Evolutionary conservation across 2,888 invertebrate genomes (phyloP).

Genomic region (Thalpophila matura): DNA sequence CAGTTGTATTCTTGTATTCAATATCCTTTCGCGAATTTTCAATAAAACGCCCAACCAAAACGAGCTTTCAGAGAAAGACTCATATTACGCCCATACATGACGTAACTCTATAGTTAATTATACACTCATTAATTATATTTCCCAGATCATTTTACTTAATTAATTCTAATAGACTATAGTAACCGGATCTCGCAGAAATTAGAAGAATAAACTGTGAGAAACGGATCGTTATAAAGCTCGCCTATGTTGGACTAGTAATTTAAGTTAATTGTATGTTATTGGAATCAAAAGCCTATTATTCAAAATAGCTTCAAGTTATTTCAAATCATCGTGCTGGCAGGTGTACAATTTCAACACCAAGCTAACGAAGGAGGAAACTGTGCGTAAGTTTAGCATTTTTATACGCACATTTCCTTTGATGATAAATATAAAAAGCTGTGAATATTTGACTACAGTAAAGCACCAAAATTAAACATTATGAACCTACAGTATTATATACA

Average conservation of each 20-base stretch:
- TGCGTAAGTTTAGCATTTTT: conserved; percentile 31
- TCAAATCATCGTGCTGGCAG: conserved; percentile 32
- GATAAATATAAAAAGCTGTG: conserved; percentile 35
- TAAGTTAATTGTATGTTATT: conserved; percentile 51
- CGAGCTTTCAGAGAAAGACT: conserved; percentile 21
- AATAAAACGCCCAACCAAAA: conserved; percentile 22
- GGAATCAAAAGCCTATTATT: conserved; percentile 45
- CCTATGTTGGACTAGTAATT: conserved; percentile 36
- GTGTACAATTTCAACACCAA: conserved; percentile 34
- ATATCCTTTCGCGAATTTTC: conserved; percentile 39
- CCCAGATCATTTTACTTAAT: conserved; percentile 44
- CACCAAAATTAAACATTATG: conserved; percentile 52
- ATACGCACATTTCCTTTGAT: conserved; percentile 44
- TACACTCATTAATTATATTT: conserved; percentile 42
- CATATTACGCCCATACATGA: conserved; percentile 5
- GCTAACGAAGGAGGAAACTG: conserved; percentile 26
- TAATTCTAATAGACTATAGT: conserved; percentile 41
- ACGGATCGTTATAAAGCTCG: conserved; percentile 31
- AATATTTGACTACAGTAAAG: conserved; percentile 35
- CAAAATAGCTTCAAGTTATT: conserved; percentile 46
- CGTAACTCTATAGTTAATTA: conserved; percentile 38
- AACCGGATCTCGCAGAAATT: conserved; percentile 52
- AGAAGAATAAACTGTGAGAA: conserved; percentile 49
- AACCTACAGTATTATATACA: conserved; percentile 55
- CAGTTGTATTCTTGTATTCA: conserved; percentile 18